Base-by-base conservation (phyloP, 2,113 vertebrate genomes). In the Sturnira hondurensis region DNA sequence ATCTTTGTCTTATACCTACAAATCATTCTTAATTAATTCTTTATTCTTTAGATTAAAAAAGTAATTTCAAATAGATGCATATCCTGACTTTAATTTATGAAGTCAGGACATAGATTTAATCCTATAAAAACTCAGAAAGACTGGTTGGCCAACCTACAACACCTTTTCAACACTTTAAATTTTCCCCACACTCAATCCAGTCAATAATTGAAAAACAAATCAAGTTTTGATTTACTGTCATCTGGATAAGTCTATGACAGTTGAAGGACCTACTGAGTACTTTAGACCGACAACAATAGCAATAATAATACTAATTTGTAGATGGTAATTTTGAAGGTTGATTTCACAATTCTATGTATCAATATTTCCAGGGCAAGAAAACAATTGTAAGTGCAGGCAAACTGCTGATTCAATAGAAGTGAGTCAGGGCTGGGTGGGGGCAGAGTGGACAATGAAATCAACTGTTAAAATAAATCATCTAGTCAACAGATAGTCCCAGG, bases 11-110 rank as follows among this genome's bases (percentile, higher is more conserved):
- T 87, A 0, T 73, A 52, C 38, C 24, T 33, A 74, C 36, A 86
- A 82, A 74, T 83, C 19, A 95, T 36, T 92, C 3, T 28, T 71
- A 91, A 74, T 76, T 70, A 74, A 17, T 58, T 74, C 38, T 91
- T 26, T 78, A 58, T 65, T 91, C 43, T 91, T 68, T 47, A 78
- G 14, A 50, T 36, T 36, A 74, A 95, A 94, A 94, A 91, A 93
- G 74, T 74, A 86, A 89, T n/a, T 47, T 86, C 26, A 92, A 82
- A 89, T 24, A 50, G 13, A 77, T n/a, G 3, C 14, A 20, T 61
- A 19, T 67, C 58, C 58, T 83, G 24, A 58, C 15, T 85, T 50
- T 31, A 92, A 74, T 81, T 89, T n/a, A 73, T n/a, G n/a, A 38
- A 43, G 16, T n/a, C n/a, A n/a, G n/a, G n/a, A n/a, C n/a, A n/a